Conservation (phyloP, 2,888 invertebrate genomes). For the Epirrhoe alternata region DNA sequence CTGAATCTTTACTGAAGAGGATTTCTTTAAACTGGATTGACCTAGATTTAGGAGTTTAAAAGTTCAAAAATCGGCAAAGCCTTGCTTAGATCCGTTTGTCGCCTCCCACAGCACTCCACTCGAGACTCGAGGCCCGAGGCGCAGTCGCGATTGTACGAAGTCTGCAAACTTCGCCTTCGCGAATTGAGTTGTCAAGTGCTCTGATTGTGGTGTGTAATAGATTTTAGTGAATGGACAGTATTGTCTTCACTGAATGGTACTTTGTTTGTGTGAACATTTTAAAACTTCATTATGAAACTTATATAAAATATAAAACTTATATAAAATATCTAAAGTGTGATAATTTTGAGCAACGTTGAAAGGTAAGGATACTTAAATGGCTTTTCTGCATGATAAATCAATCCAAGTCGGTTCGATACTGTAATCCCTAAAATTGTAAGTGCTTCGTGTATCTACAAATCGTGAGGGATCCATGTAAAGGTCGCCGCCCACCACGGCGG, state of each 20-base stretch:
- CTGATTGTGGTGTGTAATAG: slow-evolving; percentile 3
- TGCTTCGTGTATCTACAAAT: background rate
- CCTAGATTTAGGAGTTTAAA: slow-evolving; percentile 15
- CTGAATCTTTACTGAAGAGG: background rate
- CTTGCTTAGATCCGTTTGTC: background rate
- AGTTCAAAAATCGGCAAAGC: slow-evolving; percentile 15
- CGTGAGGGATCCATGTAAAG: background rate
- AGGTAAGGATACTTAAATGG: no score
- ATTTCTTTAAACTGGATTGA: background rate
- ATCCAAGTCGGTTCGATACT: no score
- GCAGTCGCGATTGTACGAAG: slow-evolving; percentile 15
- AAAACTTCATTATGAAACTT: no score
- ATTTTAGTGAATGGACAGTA: slow-evolving; percentile 1
- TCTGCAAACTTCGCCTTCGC: slow-evolving; percentile 20
- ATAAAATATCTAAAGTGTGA: no score
- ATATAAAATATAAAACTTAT: no score
- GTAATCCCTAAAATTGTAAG: no score
- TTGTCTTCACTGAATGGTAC: background rate
- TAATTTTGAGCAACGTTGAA: no score
- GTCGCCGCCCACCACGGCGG: background rate
- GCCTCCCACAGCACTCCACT: slow-evolving; percentile 14
- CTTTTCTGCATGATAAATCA: no score
- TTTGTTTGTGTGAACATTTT: background rate
- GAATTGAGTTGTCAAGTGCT: slow-evolving; percentile 1
- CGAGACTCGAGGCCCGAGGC: background rate